Evolutionary conservation across 2,113 vertebrate genomes (phyloP).

Genomic region (Zosterops hypoxanthus): DNA sequence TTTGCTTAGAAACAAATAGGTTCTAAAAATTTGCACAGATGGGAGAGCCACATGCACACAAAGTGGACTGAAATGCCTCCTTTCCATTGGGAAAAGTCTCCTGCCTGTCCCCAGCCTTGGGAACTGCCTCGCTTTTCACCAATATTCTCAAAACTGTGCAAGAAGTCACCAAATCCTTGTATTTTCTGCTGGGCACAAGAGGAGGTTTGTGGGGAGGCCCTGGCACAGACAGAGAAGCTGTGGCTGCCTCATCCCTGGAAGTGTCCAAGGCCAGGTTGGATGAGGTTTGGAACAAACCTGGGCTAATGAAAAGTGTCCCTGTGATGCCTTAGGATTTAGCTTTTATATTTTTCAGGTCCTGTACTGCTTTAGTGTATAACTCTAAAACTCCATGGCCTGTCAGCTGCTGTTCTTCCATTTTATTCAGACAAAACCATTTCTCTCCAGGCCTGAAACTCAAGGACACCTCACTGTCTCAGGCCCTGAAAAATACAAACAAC

Average conservation of each 20-base stretch:
- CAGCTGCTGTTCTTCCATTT: not conserved
- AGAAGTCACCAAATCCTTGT: not conserved
- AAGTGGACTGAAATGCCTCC: not conserved
- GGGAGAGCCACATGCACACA: not conserved
- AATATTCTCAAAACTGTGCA: not conserved
- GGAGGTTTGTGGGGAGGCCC: not conserved
- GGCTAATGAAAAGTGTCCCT: not conserved
- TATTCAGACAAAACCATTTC: not conserved
- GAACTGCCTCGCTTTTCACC: not conserved
- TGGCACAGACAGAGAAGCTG: not conserved
- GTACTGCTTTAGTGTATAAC: not conserved
- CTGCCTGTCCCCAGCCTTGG: too few species aligned
- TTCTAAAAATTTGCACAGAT: not conserved
- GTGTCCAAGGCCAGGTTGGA: not conserved
- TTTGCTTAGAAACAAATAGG: not conserved
- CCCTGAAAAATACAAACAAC: not conserved
- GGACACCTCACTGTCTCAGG: not conserved
- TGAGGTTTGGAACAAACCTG: accelerated
- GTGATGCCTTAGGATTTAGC: not conserved
- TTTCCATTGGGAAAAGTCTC: not conserved
- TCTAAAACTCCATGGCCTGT: not conserved
- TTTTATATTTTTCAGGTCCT: not conserved
- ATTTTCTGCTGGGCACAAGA: not conserved
- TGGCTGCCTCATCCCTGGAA: not conserved
- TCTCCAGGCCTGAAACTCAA: not conserved